Evolutionary conservation across 2,797 vertebrate genomes (phyloP), one percentile per base, ranked within the genome.

Genomic region (Allobates femoralis): DNA sequence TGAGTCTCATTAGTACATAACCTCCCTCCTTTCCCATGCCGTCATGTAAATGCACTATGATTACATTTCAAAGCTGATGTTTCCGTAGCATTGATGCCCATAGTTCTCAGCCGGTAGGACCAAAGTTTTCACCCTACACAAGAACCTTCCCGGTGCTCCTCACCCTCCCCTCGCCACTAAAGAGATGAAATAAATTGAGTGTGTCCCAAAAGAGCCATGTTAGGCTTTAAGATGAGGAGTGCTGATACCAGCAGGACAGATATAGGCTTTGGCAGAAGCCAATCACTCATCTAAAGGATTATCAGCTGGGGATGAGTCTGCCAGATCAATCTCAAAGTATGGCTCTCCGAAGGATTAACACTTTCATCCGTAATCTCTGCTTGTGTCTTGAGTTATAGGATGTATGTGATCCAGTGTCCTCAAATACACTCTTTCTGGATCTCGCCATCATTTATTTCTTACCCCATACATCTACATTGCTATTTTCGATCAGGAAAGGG

Each of bases 281-380:
- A 88, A 85, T 88, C 82, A 85, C 51, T 85, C 83, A 84, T 75
- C 83, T 81, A 74, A 81, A 76, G 77, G 86, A 88, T 88, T 88
- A 85, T 81, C 77, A 88, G 86, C 77, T 81, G 77, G 69, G 83
- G 77, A 84, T 80, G 81, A 80, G 67, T 34, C 86, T 80, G 81
- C 76, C 55, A 81, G 83, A 85, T 88, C 77, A 88, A 85, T 67
- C 75, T 83, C 56, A 76, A 81, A 85, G 41, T 79, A 85, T 50
- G 58, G 55, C 69, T 88, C 82, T 67, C 56, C 8, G 83, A 76
- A 81, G 82, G 69, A 81, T 84, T 88, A 85, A 88, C 78, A 76
- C 86, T 85, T 85, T 85, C 83, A 88, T 88, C 83, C 32, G 67
- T 88, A 81, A 88, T 74, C 56, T 67, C 77, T 76, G 69, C 58